phyloP scores from a whole-genome alignment of 2,888 invertebrate genomes.

The Mimumesa dahlbomi region DNA sequence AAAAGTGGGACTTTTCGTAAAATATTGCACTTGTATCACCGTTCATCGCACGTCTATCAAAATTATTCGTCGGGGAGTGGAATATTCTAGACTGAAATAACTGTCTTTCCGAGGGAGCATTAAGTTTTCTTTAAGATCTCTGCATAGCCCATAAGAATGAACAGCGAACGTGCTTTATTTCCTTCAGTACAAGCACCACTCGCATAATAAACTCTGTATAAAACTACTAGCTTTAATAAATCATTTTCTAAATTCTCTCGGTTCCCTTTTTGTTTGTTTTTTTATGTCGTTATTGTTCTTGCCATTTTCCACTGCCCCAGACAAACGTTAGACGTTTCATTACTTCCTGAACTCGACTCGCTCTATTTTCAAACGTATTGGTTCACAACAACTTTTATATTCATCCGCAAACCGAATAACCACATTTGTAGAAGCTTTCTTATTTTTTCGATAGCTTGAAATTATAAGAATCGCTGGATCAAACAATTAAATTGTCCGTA shows the following conservation, averaged over 20 bases:
- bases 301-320: background rate
- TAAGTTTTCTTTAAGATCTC: constrained; percentile 8
- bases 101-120: constrained; percentile 1
- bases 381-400: too few relatives aligned
- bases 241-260: constrained; percentile 8
- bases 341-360: too few relatives aligned
- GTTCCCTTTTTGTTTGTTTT: background rate
- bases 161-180: background rate
- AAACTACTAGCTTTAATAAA: constrained; percentile 24
- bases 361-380: too few relatives aligned
- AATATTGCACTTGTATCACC: background rate
- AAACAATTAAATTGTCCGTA: too few relatives aligned
- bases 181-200: background rate
- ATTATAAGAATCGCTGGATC: too few relatives aligned
- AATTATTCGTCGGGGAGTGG: background rate
- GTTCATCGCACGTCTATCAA: constrained; percentile 17
- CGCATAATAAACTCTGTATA: background rate
- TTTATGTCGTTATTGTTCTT: constrained; percentile 5
- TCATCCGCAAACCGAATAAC: too few relatives aligned
- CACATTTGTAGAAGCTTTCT: too few relatives aligned
- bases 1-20: background rate
- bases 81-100: constrained; percentile 17
- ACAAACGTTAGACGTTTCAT: constrained; percentile 8
- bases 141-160: background rate
- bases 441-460: too few relatives aligned